Evolutionary conservation across 2,888 invertebrate species (phyloP).

Genomic region (Calliscelio sp.): DNA sequence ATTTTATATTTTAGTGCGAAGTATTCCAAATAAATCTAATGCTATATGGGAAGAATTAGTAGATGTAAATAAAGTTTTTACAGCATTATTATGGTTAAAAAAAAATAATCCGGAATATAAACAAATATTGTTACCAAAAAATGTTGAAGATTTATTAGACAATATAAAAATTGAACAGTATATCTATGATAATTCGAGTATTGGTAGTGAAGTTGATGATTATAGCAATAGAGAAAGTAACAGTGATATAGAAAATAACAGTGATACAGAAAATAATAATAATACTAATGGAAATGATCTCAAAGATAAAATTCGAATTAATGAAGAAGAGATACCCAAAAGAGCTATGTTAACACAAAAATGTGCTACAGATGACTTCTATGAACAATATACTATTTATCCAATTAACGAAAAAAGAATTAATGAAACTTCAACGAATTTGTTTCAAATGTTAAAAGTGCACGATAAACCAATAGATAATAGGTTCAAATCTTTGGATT

Average conservation of each 20-base stretch:
- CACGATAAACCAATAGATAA: conserved; percentile 69
- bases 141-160: not conserved
- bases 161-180: not conserved
- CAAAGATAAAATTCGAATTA: not conserved
- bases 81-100: not conserved
- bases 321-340: not conserved
- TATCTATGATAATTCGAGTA: not conserved
- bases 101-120: not conserved
- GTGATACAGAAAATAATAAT: not conserved
- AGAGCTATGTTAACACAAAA: conserved; percentile 62
- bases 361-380: conserved; percentile 47
- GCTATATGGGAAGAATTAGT: conserved; percentile 26
- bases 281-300: not conserved
- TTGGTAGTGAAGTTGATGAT: not conserved
- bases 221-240: not conserved
- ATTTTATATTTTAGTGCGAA: conserved; percentile 24
- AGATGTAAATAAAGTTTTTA: conserved; percentile 17
- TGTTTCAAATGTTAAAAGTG: conserved; percentile 76
- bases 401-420: conserved; percentile 53
- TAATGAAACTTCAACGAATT: conserved; percentile 43
- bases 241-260: not conserved
- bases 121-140: conserved; percentile 2
- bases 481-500: conserved; percentile 68
- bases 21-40: conserved; percentile 25
- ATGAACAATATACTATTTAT: conserved; percentile 33